Base-by-base conservation (phyloP, 2,888 invertebrate genomes). In the Sarcophaga subvicina region DNA sequence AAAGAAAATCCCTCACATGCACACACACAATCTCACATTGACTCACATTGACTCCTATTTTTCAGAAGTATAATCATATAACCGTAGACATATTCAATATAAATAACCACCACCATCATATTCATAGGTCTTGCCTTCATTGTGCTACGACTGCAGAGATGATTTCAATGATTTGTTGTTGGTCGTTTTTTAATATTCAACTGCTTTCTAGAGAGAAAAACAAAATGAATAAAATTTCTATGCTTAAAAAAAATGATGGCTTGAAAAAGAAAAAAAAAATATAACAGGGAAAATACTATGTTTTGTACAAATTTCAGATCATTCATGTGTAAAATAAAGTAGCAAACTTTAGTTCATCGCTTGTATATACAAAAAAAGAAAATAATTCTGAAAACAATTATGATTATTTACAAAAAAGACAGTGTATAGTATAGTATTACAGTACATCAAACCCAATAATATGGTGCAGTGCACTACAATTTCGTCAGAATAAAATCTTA, bases 301-400 rank as follows among this genome's bases (percentile, higher is more conserved):
- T 37, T 37, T 37, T 37, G 37, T 37, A 37, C 8, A 81, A 80
- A 83, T 75, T 77, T 80, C 69, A 25, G 69, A 83, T 83, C 83
- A 87, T 78, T 87, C 86, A 75, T 78, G 83, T 87, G 83, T 87
- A 80, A 83, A 83, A 86, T 86, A 87, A 87, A 83, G 83, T 83
- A 83, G 72, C 72, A 78, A 85, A 85, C 47, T 85, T 81, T 85
- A 27, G 72, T 17, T 47, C 45, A 75, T 64, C 63, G 63, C n/a
- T 64, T 71, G 70, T 54, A 69, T 14, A 37, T 59, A 25, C 10
- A 27, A 62, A 62, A 78, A 47, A 47, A 49, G 47, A 45, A 27
- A 63, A 62, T 49, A 81, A 69, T 59, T 54, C 12, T 54, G 17
- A 14, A 22, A 47, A 47, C 37, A 76, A 67, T 67, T 27, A 54